Evolutionary conservation across 1,140 invertebrate genomes (phyloP), one percentile per base, ranked within the genome.

Genomic region (Lanistes nyassanus): DNA sequence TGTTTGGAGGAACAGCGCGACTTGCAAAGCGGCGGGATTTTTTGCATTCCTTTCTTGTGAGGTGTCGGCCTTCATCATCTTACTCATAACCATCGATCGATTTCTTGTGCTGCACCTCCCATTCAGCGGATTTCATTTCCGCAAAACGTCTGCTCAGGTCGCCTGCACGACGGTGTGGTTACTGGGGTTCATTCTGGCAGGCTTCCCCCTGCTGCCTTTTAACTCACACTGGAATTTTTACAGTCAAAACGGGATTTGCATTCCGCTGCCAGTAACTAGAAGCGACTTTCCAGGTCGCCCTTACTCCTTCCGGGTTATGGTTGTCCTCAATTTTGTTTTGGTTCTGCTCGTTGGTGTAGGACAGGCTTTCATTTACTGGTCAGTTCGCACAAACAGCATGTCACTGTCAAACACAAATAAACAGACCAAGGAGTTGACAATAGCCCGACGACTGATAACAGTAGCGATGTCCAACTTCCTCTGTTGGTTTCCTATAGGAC

Each of bases 31-130:
- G 21, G 81, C 83, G 1, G 85, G 85, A 16, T 66, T 84, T 29
- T 39, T 84, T 11, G 73, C 83, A 6, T 81, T 80, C 4, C 37
- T 83, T 6, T 83, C 84, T 7, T 78, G 70, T 29, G 83, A 87
- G 74, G 79, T 79, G 47, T 85, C 84, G 13, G 77, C 80, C 16
- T 64, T 83, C 53, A 81, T 83, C 58, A 76, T 87, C 29, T 76
- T 75, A 23, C 66, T 85, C 55, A 78, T 78, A 42, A 78, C 76
- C 0, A 11, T 75, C 3, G 85, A 87, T 42, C 51, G 85, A 39
- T 80, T 81, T 65, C 36, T 87, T 1, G 76, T 71, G 7, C 74
- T 85, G 11, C 70, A 55, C 7, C 74, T 70, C 31, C 76, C 76
- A 3, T 74, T 74, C 55, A 69, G 56, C 16, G 29, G 55, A 31